A percentile compares a stretch with the other conserved stretches of the same genome.
These are phyloP conservation scores for Platycheirus albimanus DNA, from an alignment of 2,888 invertebrate species.

Conservation along the genomic window DNA sequence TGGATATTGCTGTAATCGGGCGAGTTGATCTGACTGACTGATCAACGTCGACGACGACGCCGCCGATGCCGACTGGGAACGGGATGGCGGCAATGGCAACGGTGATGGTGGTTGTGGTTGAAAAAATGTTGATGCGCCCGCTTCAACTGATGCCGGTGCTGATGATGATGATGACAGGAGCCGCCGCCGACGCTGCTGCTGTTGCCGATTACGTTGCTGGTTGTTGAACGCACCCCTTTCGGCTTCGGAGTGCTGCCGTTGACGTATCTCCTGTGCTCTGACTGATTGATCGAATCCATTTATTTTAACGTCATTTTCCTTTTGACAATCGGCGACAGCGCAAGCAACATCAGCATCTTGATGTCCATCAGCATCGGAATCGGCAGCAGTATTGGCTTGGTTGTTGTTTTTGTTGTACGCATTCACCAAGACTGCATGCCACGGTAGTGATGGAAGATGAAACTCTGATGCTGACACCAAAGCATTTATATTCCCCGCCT, in stretches of 20 bases:
- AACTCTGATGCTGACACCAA: slow-evolving; percentile 57
- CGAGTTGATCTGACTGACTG: slow-evolving; percentile 61
- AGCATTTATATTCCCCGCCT: slow-evolving; percentile 58
- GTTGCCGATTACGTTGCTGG: slow-evolving; percentile 20
- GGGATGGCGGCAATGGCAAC: no score
- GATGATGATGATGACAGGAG: slow-evolving; percentile 49
- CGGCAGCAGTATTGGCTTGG: not conserved
- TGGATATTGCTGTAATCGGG: slow-evolving; percentile 65
- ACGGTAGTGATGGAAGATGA: slow-evolving; percentile 54
- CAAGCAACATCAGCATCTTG: slow-evolving; percentile 42
- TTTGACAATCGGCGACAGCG: slow-evolving; percentile 73
- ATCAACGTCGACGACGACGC: not conserved
- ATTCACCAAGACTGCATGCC: slow-evolving; percentile 26
- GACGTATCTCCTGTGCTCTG: slow-evolving; percentile 78
- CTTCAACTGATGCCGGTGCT: slow-evolving; percentile 49
- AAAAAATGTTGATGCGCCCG: slow-evolving; percentile 56
- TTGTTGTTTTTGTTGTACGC: slow-evolving; percentile 18
- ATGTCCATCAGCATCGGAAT: slow-evolving; percentile 48
- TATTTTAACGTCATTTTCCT: slow-evolving; percentile 78
- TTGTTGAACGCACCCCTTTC: slow-evolving; percentile 36
- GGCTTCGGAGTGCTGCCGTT: slow-evolving; percentile 46
- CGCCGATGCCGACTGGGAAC: no score
- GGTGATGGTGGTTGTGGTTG: slow-evolving; percentile 23
- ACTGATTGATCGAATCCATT: slow-evolving; percentile 81
- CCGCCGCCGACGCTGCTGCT: slow-evolving; percentile 7